phyloP scores from a whole-genome alignment of 1,140 invertebrate species.

The Pseudomyrmex cubaensis region DNA sequence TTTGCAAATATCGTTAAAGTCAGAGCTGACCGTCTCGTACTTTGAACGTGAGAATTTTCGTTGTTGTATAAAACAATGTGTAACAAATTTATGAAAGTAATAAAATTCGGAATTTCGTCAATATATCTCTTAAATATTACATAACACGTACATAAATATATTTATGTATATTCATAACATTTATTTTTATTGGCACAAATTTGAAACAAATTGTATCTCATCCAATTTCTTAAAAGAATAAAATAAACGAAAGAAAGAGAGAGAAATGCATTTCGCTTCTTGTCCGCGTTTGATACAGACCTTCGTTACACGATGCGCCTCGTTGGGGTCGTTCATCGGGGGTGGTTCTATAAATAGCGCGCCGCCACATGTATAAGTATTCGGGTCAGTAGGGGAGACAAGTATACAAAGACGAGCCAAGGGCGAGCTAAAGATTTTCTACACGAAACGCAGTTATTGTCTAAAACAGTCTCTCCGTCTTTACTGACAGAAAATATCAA shows the following conservation, averaged over 20 bases:
- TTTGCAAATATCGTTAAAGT: constrained; percentile 36
- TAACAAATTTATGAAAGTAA: not conserved
- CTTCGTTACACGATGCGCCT: constrained; percentile 63
- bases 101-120: not conserved
- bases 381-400: constrained; percentile 77
- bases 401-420: constrained; percentile 74
- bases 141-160: not conserved
- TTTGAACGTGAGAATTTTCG: not conserved
- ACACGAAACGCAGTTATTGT: constrained; percentile 34
- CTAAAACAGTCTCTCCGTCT: not conserved
- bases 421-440: constrained; percentile 72
- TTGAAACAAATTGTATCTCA: too few relatives aligned
- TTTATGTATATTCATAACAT: too few relatives aligned
- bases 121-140: too few relatives aligned
- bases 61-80: not conserved
- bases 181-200: too few relatives aligned
- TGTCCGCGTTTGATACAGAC: constrained; percentile 48
- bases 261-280: constrained; percentile 10
- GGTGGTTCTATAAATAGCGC: constrained; percentile 81
- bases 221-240: not conserved
- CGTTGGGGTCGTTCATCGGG: constrained; percentile 76
- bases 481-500: not conserved
- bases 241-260: not conserved
- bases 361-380: constrained; percentile 77
- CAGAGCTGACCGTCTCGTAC: constrained; percentile 19